Conservation (phyloP, 2,113 vertebrate genomes). For the Serilophus lunatus region DNA sequence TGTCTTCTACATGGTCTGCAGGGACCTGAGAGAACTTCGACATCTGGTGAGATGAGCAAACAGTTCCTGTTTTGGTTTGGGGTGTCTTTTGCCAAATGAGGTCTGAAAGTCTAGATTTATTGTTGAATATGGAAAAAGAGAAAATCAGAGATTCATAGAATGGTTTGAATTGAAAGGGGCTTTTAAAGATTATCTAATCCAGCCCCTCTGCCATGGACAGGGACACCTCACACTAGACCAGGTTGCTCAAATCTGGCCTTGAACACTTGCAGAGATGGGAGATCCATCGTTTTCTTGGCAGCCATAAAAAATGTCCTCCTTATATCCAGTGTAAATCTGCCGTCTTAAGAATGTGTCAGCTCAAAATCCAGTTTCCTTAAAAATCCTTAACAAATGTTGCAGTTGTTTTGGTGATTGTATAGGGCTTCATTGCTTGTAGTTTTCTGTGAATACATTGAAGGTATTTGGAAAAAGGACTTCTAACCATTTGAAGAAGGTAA, state of each 20-base stretch:
- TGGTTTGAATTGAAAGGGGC: background rate
- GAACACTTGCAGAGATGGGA: background rate
- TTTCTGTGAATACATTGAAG: background rate
- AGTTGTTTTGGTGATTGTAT: background rate
- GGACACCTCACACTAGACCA: background rate
- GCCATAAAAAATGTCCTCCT: background rate
- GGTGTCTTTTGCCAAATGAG: background rate
- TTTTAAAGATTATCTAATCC: background rate
- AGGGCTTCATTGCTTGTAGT: background rate
- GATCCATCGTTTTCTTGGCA: background rate
- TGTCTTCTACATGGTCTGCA: constrained; percentile 94
- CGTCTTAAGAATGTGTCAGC: background rate
- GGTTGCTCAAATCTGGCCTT: background rate
- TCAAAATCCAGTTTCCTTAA: background rate
- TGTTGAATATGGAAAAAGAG: background rate
- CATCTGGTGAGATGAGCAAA: constrained; percentile 83
- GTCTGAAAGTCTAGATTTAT: background rate
- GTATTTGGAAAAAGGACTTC: background rate
- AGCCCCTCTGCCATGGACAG: rapidly evolving
- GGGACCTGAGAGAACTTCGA: constrained; percentile 91
- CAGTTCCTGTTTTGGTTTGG: background rate
- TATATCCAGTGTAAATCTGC: background rate
- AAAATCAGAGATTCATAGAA: background rate
- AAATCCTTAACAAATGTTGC: background rate
- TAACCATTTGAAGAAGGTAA: background rate